These are phyloP conservation scores for Heteropelma amictum DNA, from an alignment of 2,888 invertebrate genomes.

Conservation along the genomic window DNA sequence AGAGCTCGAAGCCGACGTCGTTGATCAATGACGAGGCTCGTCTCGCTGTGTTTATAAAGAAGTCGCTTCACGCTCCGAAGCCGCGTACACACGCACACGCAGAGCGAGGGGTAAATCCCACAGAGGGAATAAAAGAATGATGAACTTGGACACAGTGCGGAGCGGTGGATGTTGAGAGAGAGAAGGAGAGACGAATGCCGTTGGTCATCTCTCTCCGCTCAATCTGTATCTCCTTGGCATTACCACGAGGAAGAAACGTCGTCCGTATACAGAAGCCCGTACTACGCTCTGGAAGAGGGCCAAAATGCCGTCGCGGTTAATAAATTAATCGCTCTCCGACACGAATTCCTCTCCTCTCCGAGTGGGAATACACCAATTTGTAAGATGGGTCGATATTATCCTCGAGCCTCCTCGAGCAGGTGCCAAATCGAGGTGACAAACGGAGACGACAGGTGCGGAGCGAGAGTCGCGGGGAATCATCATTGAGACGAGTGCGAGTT, in stretches of 20 bases:
- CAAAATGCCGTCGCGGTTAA: conserved; percentile 72
- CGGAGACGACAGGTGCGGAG: conserved; percentile 1
- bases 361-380: conserved; percentile 73
- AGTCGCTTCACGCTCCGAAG: background rate
- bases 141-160: conserved; percentile 10
- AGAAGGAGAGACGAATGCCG: conserved; percentile 38
- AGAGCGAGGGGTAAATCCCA: background rate
- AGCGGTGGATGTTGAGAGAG: background rate
- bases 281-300: conserved; percentile 65
- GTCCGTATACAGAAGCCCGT: conserved; percentile 54
- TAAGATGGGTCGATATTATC: conserved; percentile 57
- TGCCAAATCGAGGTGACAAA: conserved; percentile 31
- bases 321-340: conserved; percentile 74
- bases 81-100: background rate
- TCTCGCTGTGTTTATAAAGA: conserved; percentile 11
- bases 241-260: conserved; percentile 39
- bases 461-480: conserved; percentile 12
- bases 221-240: conserved; percentile 23
- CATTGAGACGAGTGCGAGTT: conserved; percentile 21
- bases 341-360: conserved; percentile 73
- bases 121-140: conserved; percentile 24
- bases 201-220: conserved; percentile 22
- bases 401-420: conserved; percentile 33
- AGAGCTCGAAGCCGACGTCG: background rate
- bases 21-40: conserved; percentile 48